phyloP scores from a whole-genome alignment of 2,113 vertebrate species.

The Tachuris rubrigastra region DNA sequence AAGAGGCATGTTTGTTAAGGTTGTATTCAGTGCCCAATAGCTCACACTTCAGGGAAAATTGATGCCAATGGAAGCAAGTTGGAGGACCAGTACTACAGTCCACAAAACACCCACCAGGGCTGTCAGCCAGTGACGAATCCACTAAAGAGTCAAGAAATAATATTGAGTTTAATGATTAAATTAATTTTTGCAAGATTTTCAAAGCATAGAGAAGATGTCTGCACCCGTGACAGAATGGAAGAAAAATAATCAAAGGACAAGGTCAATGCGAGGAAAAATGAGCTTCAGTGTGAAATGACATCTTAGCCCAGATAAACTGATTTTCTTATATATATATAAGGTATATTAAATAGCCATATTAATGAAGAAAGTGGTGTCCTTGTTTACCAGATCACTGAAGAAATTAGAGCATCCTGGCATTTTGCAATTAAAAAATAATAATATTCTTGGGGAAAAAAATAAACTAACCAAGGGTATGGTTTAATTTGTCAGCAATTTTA shows the following conservation, averaged over 20 bases:
- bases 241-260: background rate
- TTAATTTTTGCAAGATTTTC: background rate
- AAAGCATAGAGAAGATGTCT: background rate
- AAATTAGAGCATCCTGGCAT: background rate
- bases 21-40: background rate
- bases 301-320: background rate
- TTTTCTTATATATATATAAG: background rate
- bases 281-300: background rate
- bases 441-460: fast-evolving
- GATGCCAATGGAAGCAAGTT: background rate
- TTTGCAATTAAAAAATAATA: background rate
- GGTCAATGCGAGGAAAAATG: background rate
- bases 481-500: conserved; percentile 20
- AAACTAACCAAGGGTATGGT: background rate
- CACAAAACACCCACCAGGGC: background rate
- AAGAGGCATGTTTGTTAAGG: background rate
- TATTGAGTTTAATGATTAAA: background rate
- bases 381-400: background rate
- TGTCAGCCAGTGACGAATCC: background rate
- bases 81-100: background rate
- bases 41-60: background rate
- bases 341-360: background rate
- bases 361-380: background rate
- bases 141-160: background rate
- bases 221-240: background rate